A percentile compares a stretch with the other conserved stretches of the same genome.
Evolutionary conservation across 2,888 invertebrate genomes (phyloP).

Genomic region (Prosopocoilus inquinatus): DNA sequence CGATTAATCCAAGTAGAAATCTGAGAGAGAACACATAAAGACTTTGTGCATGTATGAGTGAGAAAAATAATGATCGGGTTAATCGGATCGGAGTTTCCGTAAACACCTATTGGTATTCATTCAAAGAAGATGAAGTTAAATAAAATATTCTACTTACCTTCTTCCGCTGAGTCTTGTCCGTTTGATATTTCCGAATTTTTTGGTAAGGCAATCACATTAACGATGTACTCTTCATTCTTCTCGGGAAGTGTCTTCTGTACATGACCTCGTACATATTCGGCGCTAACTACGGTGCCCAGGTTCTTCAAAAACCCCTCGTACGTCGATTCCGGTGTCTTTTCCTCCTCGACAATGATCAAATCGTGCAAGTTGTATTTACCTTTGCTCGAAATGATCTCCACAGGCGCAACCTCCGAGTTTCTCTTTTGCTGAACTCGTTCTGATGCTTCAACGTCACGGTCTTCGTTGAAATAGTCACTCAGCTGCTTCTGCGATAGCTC

Average conservation of each 20-base stretch:
- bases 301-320: slow-evolving; percentile 34
- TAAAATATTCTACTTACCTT: neutral
- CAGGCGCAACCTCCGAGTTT: slow-evolving; percentile 15
- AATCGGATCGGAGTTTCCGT: too few species aligned
- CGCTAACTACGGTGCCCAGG: slow-evolving; percentile 34
- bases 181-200: slow-evolving; percentile 18
- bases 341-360: slow-evolving; percentile 33
- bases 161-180: neutral
- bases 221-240: neutral
- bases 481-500: slow-evolving; percentile 22
- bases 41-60: too few species aligned
- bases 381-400: slow-evolving; percentile 33
- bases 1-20: too few species aligned
- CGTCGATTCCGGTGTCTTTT: slow-evolving; percentile 17
- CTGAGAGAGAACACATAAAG: too few species aligned
- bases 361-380: slow-evolving; percentile 34
- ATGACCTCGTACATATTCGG: slow-evolving; percentile 25
- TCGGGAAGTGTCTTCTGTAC: neutral
- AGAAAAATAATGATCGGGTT: too few species aligned
- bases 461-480: slow-evolving; percentile 16
- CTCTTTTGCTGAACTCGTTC: neutral
- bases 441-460: too few species aligned
- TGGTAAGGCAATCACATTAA: slow-evolving; percentile 11
- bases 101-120: too few species aligned
- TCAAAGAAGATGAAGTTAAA: too few species aligned